A percentile compares a stretch with the other conserved stretches of the same genome.
These are phyloP conservation scores for Typhlomys cinereus DNA, from an alignment of 2,113 vertebrate species.

Conservation along the genomic window DNA sequence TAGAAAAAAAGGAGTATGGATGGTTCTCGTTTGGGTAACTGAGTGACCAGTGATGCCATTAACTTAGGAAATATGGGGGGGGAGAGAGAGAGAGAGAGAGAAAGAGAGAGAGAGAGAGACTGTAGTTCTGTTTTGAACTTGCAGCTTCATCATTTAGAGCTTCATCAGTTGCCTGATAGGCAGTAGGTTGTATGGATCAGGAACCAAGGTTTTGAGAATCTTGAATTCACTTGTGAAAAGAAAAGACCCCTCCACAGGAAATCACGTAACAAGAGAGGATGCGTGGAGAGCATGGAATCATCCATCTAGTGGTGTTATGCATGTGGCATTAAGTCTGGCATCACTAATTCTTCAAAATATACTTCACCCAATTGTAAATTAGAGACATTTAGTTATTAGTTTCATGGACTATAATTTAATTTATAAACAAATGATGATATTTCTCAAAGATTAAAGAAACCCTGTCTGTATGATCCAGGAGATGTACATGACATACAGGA, in stretches of 20 bases:
- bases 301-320: neutral
- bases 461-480: neutral
- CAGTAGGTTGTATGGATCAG: neutral
- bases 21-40: neutral
- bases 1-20: neutral
- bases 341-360: conserved; percentile 25
- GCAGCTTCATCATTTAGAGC: neutral
- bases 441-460: neutral
- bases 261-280: neutral
- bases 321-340: neutral
- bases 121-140: neutral
- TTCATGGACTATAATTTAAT: neutral
- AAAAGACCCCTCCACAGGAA: neutral
- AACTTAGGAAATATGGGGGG: neutral
- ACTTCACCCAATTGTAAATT: conserved; percentile 2
- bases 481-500: neutral
- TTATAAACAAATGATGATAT: neutral
- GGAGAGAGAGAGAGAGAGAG: too few relatives aligned
- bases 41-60: neutral
- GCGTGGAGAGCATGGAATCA: neutral
- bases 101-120: too few relatives aligned
- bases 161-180: neutral
- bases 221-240: neutral
- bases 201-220: neutral
- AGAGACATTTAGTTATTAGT: conserved; percentile 16